These are phyloP conservation scores for Rhagonycha fulva DNA, from an alignment of 2,888 invertebrate genomes.

Conservation along the genomic window DNA sequence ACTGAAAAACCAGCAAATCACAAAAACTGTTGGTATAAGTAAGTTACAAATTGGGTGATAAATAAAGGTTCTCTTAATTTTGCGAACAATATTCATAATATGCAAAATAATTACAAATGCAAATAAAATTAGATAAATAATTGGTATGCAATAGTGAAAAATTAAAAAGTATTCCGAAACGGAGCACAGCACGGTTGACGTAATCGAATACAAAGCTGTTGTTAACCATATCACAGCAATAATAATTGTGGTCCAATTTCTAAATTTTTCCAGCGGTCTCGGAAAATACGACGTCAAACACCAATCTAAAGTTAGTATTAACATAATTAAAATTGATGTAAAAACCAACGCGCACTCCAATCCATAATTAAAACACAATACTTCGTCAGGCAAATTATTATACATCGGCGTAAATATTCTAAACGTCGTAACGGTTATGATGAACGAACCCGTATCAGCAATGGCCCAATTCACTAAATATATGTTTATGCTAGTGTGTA, in stretches of 20 bases:
- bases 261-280: slow-evolving; percentile 10
- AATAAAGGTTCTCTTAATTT: slow-evolving; percentile 1
- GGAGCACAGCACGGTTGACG: slow-evolving; percentile 11
- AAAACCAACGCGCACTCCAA: slow-evolving; percentile 15
- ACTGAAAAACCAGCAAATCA: slow-evolving; percentile 14
- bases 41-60: slow-evolving; percentile 12
- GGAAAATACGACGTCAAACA: slow-evolving; percentile 20
- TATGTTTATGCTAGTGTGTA: slow-evolving; percentile 18
- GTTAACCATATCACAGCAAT: slow-evolving; percentile 12
- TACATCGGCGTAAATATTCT: not conserved
- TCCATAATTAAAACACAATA: slow-evolving; percentile 20
- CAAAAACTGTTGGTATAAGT: slow-evolving; percentile 14
- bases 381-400: slow-evolving; percentile 1
- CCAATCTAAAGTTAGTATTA: slow-evolving; percentile 17
- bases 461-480: slow-evolving; percentile 26
- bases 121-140: slow-evolving; percentile 5
- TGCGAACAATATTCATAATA: slow-evolving; percentile 8
- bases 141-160: slow-evolving; percentile 15
- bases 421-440: slow-evolving; percentile 17
- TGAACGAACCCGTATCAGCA: slow-evolving; percentile 16
- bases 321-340: slow-evolving; percentile 17
- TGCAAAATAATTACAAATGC: slow-evolving; percentile 8
- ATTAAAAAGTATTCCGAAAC: slow-evolving; percentile 8
- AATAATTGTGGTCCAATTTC: slow-evolving; percentile 11
- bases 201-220: slow-evolving; percentile 9